Evolutionary conservation across 2,888 invertebrate genomes (phyloP).

Genomic region (Drosophila melanosoma): DNA sequence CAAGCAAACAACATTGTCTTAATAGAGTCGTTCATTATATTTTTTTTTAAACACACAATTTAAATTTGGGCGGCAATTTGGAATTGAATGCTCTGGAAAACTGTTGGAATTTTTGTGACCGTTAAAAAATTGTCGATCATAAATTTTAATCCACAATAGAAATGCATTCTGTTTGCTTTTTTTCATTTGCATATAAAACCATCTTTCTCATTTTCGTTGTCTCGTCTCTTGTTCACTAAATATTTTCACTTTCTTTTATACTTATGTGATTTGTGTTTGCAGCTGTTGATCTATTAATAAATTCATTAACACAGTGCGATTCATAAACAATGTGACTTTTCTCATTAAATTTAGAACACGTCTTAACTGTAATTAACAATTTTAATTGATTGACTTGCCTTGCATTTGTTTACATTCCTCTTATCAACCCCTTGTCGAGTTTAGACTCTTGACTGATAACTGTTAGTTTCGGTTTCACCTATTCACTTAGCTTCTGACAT

Average conservation of each 20-base stretch:
- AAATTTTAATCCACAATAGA: not conserved
- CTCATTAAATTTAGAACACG: conserved; percentile 15
- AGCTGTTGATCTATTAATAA: conserved; percentile 73
- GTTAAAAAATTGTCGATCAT: not conserved
- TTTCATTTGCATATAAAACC: not conserved
- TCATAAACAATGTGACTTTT: conserved; percentile 11
- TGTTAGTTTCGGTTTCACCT: not conserved
- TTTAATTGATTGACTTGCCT: conserved; percentile 37
- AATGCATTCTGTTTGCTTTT: not conserved
- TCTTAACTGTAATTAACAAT: not conserved
- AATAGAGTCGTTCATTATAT: conserved; percentile 17
- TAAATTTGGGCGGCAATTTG: not conserved
- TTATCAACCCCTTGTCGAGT: not conserved
- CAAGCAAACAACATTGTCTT: not conserved
- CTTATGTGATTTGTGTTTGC: conserved; percentile 39
- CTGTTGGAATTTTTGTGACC: not conserved
- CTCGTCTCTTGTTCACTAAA: not conserved
- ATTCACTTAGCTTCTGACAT: conserved; percentile 8
- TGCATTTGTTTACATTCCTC: conserved; percentile 45
- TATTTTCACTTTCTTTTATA: conserved; percentile 36
- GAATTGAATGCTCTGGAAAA: conserved; percentile 2
- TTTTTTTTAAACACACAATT: conserved; percentile 16
- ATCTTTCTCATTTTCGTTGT: not conserved
- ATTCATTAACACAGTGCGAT: conserved; percentile 60
- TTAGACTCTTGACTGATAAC: conserved; percentile 18